Evolutionary conservation across 2,113 vertebrate species (phyloP).

Genomic region (Labrus mixtus): DNA sequence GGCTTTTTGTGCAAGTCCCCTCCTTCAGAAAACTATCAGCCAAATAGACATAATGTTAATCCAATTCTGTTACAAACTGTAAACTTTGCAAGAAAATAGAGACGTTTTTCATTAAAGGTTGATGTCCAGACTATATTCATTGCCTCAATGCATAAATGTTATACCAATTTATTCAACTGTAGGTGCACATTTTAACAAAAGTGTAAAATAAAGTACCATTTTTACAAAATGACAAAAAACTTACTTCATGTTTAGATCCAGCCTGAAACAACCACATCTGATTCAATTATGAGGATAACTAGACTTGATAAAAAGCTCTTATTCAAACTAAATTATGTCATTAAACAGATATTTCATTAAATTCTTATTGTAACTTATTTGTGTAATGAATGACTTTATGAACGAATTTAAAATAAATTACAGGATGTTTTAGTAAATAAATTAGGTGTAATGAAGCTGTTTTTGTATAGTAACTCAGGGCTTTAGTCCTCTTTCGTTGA

Average conservation of each 20-base stretch:
- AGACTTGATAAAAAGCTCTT: conserved; percentile 47
- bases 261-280: conserved; percentile 29
- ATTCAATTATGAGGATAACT: conserved; percentile 48
- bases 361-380: too few relatives aligned
- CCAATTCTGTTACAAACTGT: too few relatives aligned
- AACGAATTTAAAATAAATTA: too few relatives aligned
- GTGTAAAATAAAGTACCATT: background rate
- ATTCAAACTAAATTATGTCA: conserved; percentile 16
- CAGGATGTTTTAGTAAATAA: background rate
- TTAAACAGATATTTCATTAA: too few relatives aligned
- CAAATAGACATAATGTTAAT: too few relatives aligned
- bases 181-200: background rate
- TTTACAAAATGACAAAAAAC: background rate
- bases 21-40: background rate
- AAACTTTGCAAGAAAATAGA: too few relatives aligned
- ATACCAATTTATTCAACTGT: too few relatives aligned
- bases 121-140: too few relatives aligned
- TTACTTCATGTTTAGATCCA: background rate
- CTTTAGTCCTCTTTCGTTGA: conserved; percentile 19
- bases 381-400: too few relatives aligned
- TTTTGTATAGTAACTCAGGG: background rate
- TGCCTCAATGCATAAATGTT: too few relatives aligned
- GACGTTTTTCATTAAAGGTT: too few relatives aligned
- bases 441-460: conserved; percentile 17
- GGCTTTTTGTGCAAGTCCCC: background rate